Base-by-base conservation (phyloP, 1,140 invertebrate species). In the Lordiphosa stackelbergi region DNA sequence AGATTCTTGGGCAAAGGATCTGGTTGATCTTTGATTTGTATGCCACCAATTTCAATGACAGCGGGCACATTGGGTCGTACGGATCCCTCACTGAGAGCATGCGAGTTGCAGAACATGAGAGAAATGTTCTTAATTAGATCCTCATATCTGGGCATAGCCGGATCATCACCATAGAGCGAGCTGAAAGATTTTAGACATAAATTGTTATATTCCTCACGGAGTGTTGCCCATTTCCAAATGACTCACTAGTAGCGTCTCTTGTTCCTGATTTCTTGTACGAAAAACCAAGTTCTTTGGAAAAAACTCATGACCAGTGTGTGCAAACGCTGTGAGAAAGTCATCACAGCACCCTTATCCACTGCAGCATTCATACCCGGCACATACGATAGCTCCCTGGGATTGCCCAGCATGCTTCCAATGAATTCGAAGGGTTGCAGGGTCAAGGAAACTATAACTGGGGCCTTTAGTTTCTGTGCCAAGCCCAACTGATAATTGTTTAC, bases 11-110 rank as follows among this genome's bases (percentile, higher is more conserved):
- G 87, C 4, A 89, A 49, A 1, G 69, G 58, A 52, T 86, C 73
- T 0, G 81, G 66, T 0, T 43, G 53, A 0, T 75, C 59, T 49
- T 86, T 73, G 10, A 88, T 72, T 46, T 89, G 88, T 28, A 89
- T 78, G 8, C 87, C 88, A 2, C 88, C 88, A 7, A 88, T 64
- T 61, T 88, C 79, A 2, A 89, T 75, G 0, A 87, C 53, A 1
- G 66, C 72, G 0, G 88, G 88, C 0, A 88, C 55, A 28, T 79
- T 65, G 11, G 88, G 77, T 24, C 81, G 42, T 5, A 85, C 69
- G 11, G 61, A 66, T 11, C 72, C 63, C 16, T 85, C 75, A 28
- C 72, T 81, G 8, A 71, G 35, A 0, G 53, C 59, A 19, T 81
- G 55, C 0, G 72, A 65, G 5, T 24, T 24, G 72, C 66, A 5